Evolutionary conservation across 2,888 invertebrate species (phyloP), one percentile per base, ranked within the genome.

Genomic region (Tethea ocularis): DNA sequence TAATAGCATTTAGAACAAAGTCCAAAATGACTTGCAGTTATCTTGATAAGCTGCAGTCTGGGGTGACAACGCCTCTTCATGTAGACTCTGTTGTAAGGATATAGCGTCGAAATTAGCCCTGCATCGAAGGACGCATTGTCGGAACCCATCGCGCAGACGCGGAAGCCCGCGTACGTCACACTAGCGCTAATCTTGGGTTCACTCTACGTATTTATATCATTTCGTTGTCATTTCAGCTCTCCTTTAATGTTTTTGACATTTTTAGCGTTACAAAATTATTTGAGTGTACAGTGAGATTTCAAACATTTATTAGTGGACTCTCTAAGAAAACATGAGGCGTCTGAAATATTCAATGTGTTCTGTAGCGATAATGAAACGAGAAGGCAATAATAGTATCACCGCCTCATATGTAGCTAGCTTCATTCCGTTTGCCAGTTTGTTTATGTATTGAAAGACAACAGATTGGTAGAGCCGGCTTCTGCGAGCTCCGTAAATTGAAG

Each of bases 361-460:
- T 36, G 52, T 46, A 26, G 26, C 26, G 46, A 29, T 22, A 51
- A 3, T 13, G 17, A 29, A 51, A 51, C 17, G 46, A 56, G 59
- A 51, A 60, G 41, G 41, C 26, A 57, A 53, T 51, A 56, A 66
- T 67, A 62, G 67, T 69, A 69, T 68, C 57, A 61, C 66, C 67
- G 69, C 63, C 67, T 62, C 73, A 73, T 63, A 62, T 78, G 89
- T 65, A 72, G 86, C 91, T 91, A 91, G 82, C 85, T 92, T 93
- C 92, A 88, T 84, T 73, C 71, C 85, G 80, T 73, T 84, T 76
- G 75, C 64, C 80, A 81, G 90, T 91, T 93, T 93, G 92, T 93
- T 93, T 93, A 93, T 91, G 87, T 90, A 89, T 90, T 85, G 87
- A 78, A 88, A 91, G 91, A 92, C 91, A 92, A 91, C 91, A 90